These are phyloP conservation scores for Cichladusa arquata DNA, from an alignment of 2,113 vertebrate genomes.

Conservation along the genomic window DNA sequence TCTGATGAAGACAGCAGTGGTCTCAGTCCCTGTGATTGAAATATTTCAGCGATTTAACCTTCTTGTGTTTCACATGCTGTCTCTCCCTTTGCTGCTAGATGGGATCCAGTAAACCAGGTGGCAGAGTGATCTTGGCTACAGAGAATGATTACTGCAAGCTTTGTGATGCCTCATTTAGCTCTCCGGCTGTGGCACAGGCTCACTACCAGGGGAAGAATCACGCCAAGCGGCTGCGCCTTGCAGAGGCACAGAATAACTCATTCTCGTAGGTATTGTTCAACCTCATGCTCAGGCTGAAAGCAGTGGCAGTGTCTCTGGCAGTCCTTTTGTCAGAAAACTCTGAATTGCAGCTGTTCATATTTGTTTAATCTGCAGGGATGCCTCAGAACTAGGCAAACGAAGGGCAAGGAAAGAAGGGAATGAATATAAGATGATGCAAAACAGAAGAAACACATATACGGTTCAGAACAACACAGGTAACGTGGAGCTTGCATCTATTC, in stretches of 20 bases:
- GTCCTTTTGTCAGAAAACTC: neutral
- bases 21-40: neutral
- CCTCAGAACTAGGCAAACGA: constrained; percentile 77
- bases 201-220: constrained; percentile 98
- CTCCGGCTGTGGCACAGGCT: constrained; percentile 93
- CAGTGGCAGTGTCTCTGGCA: neutral
- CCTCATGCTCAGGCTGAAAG: constrained; percentile 31
- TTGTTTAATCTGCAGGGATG: constrained; percentile 79
- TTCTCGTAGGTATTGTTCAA: constrained; percentile 85
- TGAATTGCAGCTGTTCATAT: neutral
- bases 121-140: constrained; percentile 94
- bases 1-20: neutral
- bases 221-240: constrained; percentile 90
- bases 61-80: neutral
- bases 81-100: constrained; percentile 71
- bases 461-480: constrained; percentile 87
- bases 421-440: constrained; percentile 90
- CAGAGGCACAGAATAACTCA: constrained; percentile 86
- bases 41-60: neutral
- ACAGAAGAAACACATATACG: constrained; percentile 82
- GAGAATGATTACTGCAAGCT: constrained; percentile 99
- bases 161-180: constrained; percentile 96
- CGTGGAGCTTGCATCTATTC: neutral
- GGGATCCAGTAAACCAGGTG: constrained; percentile 83
- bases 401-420: constrained; percentile 86